phyloP scores from a whole-genome alignment of 1,140 invertebrate genomes.

The Piezodorus guildinii region DNA sequence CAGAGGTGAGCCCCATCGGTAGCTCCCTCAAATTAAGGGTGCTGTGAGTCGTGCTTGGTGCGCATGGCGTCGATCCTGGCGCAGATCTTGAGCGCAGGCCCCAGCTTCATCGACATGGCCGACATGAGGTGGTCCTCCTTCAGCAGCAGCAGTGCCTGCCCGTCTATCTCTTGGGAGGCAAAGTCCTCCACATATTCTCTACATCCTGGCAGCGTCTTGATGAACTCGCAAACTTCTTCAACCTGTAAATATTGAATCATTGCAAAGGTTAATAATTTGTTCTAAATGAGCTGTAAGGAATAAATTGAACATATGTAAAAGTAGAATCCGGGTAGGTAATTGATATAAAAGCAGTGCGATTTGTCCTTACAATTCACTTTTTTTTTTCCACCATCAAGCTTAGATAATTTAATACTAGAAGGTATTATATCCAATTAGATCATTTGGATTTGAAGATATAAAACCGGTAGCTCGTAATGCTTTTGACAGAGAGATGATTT shows the following conservation, averaged over 20 bases:
- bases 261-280: not conserved
- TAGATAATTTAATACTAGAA: too few species aligned
- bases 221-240: constrained; percentile 31
- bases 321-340: too few species aligned
- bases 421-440: too few species aligned
- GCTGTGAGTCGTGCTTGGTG: constrained; percentile 35
- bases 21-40: not conserved
- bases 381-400: too few species aligned
- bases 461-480: too few species aligned
- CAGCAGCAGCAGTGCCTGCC: constrained; percentile 84
- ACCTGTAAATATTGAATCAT: constrained; percentile 23
- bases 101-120: constrained; percentile 88
- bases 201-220: constrained; percentile 55
- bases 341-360: too few species aligned
- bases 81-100: constrained; percentile 89
- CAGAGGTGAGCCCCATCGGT: too few species aligned
- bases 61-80: constrained; percentile 69
- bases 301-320: too few species aligned
- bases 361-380: too few species aligned
- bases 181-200: constrained; percentile 91
- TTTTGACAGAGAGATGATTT: too few species aligned
- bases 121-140: constrained; percentile 91
- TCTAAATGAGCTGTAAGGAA: too few species aligned
- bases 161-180: constrained; percentile 88
- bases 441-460: too few species aligned